Conservation (phyloP, 2,888 invertebrate species). For the Drosophila stalkeri region DNA sequence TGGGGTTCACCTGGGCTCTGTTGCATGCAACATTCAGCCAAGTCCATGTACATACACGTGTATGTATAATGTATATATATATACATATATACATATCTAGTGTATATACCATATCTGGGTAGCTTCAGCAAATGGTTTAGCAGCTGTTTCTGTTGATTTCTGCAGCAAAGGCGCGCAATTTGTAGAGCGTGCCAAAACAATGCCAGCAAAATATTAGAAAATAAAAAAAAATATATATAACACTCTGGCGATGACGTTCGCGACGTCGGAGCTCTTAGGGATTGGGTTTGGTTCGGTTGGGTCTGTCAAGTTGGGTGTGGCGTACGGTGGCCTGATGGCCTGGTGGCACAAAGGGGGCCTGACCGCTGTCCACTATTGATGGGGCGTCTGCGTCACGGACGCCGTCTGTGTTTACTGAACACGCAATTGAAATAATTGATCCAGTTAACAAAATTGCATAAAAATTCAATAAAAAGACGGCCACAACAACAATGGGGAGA, state of each 20-base stretch:
- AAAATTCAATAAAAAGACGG: conserved; percentile 71
- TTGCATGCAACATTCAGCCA: conserved; percentile 34
- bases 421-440: conserved; percentile 81
- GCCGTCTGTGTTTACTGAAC: conserved; percentile 75
- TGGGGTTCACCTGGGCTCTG: conserved; percentile 28
- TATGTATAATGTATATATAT: neutral
- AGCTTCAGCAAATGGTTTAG: conserved; percentile 43
- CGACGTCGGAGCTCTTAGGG: conserved; percentile 2
- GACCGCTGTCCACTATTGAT: conserved; percentile 54
- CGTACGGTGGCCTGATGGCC: conserved; percentile 9
- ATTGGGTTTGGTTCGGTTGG: conserved; percentile 22
- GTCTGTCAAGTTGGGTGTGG: conserved; percentile 28
- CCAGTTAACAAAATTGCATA: conserved; percentile 81
- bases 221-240: neutral
- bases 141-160: conserved; percentile 56
- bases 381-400: conserved; percentile 49
- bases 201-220: conserved; percentile 11
- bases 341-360: conserved; percentile 42
- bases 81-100: neutral
- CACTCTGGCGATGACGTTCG: conserved; percentile 6
- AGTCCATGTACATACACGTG: neutral
- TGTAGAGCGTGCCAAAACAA: conserved; percentile 57
- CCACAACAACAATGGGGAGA: conserved; percentile 23
- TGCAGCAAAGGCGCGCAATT: conserved; percentile 46
- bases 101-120: conserved; percentile 9